Base-by-base conservation (phyloP, 2,888 invertebrate species). In the Synergus umbraculus region DNA sequence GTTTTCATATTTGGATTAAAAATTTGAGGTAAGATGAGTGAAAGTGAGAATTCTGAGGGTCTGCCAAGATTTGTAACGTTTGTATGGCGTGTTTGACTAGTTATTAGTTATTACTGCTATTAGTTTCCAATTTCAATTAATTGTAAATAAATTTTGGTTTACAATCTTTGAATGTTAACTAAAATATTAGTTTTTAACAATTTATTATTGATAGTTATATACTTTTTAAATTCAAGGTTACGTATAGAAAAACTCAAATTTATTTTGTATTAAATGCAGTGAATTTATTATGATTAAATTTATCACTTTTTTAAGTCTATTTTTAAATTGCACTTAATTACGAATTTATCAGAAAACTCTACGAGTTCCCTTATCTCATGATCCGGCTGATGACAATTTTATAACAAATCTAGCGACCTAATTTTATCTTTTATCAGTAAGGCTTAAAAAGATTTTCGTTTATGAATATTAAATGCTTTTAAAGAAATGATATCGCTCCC, bases 361-460 rank as follows among this genome's bases (percentile, higher is more conserved):
- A n/a, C 5, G 12, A 66, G n/a, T 43, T 43, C 15, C 37, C 10
- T 49, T 73, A 73, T 54, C 73, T 58, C 9, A 54, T 54, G n/a
- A 54, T 73, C n/a, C 54, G n/a, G 49, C 37, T 73, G 7, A 73
- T 73, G 41, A 73, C 15, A 54, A n/a, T 54, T 54, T 73, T 41
- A 73, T 58, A 73, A 54, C 15, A 54, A 73, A 54, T 73, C 73
- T 73, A n/a, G 37, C n/a, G 49, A 73, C 73, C 73, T 73, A 54
- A 54, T 54, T 69, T 22, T 69, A 49, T 73, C 49, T 73, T 73
- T 41, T 54, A 73, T 73, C 73, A 54, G n/a, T 15, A 8, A 54
- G 15, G 29, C 37, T 37, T 37, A 73, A 37, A 54, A n/a, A 54
- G 22, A 73, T 54, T 73, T 73, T 73, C 46, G 9, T 49, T 69